Evolutionary conservation across 2,888 invertebrate genomes (phyloP).

Genomic region (Limnephilus auricula): DNA sequence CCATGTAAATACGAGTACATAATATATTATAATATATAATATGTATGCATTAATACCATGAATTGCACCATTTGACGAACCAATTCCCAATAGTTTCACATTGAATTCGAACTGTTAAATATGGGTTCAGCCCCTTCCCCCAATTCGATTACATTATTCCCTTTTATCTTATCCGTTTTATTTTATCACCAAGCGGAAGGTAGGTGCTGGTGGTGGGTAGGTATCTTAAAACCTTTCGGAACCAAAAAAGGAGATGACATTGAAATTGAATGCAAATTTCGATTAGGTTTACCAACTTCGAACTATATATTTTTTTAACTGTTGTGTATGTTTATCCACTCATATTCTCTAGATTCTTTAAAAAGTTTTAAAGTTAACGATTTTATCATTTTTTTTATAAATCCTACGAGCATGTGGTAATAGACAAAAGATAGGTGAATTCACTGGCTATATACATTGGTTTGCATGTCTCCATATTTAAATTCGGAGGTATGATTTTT

Average conservation of each 20-base stretch:
- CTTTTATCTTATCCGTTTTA: slow-evolving; percentile 32
- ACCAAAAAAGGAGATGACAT: neutral
- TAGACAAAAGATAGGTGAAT: too few species aligned
- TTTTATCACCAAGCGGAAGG: neutral
- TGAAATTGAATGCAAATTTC: neutral
- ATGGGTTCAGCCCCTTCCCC: slow-evolving; percentile 31
- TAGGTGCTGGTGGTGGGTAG: too few species aligned
- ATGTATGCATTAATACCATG: neutral
- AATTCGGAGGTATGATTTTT: too few species aligned
- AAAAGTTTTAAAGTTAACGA: too few species aligned
- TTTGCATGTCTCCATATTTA: too few species aligned
- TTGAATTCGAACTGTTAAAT: slow-evolving; percentile 49
- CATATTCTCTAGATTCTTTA: too few species aligned
- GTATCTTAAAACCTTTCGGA: neutral
- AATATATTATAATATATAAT: neutral
- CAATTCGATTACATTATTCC: slow-evolving; percentile 45
- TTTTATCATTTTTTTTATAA: too few species aligned
- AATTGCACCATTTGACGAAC: slow-evolving; percentile 50
- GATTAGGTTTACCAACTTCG: neutral
- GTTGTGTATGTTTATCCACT: neutral
- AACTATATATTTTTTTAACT: neutral
- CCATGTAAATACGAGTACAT: neutral
- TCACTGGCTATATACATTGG: too few species aligned
- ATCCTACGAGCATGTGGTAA: too few species aligned
- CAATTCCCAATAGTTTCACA: slow-evolving; percentile 39